phyloP scores from a whole-genome alignment of 1,140 invertebrate genomes.

The Acromyrmex echinatior region DNA sequence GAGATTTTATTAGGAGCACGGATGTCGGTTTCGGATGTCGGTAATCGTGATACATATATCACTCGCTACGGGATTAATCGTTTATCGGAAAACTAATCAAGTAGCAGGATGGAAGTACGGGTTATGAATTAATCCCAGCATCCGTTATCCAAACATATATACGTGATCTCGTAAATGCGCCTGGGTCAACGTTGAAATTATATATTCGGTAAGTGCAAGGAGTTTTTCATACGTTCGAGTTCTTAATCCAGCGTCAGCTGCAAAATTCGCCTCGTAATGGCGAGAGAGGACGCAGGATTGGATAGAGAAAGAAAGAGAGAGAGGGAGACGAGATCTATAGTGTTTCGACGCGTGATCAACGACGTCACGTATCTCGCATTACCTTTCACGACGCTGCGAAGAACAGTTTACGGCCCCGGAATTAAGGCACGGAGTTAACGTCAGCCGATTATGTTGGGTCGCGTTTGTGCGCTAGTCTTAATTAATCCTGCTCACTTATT shows the following conservation, averaged over 20 bases:
- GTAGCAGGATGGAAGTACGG: slow-evolving; percentile 4
- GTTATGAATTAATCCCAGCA: slow-evolving; percentile 60
- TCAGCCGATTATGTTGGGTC: slow-evolving; percentile 50
- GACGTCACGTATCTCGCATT: slow-evolving; percentile 56
- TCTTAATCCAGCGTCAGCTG: slow-evolving; percentile 64
- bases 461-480: slow-evolving; percentile 30
- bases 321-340: background rate
- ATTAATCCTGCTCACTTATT: slow-evolving; percentile 52
- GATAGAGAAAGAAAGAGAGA: background rate
- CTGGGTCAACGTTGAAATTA: slow-evolving; percentile 53
- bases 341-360: slow-evolving; percentile 57
- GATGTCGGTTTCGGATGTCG: background rate
- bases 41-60: slow-evolving; percentile 43
- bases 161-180: slow-evolving; percentile 18
- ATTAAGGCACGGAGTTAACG: slow-evolving; percentile 54
- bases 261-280: slow-evolving; percentile 20
- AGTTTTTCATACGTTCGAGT: slow-evolving; percentile 56
- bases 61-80: slow-evolving; percentile 53
- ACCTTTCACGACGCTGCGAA: slow-evolving; percentile 28
- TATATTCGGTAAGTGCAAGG: slow-evolving; percentile 30
- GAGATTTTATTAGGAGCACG: slow-evolving; percentile 10
- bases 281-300: background rate
- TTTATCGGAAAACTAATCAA: slow-evolving; percentile 62
- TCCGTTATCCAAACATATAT: slow-evolving; percentile 59
- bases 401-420: slow-evolving; percentile 52